Conservation (phyloP, 2,113 vertebrate species). For the Pygoscelis adeliae region DNA sequence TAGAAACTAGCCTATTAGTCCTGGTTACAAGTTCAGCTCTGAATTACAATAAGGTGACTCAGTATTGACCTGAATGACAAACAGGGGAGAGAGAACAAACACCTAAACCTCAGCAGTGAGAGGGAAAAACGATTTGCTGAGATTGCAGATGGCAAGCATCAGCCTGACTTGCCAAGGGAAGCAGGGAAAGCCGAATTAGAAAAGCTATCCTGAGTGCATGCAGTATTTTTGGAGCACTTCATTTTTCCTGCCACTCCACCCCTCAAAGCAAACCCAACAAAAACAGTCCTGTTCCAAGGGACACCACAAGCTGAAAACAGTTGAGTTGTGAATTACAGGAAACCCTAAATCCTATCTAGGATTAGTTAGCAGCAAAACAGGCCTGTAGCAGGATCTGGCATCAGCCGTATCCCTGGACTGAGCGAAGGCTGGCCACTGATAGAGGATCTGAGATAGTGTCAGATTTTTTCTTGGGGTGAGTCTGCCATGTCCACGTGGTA, state of each 20-base stretch:
- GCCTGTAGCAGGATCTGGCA: not conserved
- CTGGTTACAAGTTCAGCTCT: not conserved
- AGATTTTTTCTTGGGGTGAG: not conserved
- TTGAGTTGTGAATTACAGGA: slow-evolving; percentile 47
- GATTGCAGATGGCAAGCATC: not conserved
- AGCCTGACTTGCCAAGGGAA: slow-evolving; percentile 8
- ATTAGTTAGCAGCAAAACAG: slow-evolving; percentile 34
- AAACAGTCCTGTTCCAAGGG: slow-evolving; percentile 46
- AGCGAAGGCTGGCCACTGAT: not conserved
- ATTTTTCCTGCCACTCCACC: slow-evolving; percentile 58
- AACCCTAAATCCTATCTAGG: slow-evolving; percentile 38
- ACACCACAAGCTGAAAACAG: slow-evolving; percentile 27
- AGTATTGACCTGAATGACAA: not conserved
- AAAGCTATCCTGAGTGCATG: slow-evolving; percentile 12
- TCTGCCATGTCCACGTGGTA: not conserved
- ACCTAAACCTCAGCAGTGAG: not conserved
- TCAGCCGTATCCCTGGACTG: not conserved
- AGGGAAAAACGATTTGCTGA: not conserved
- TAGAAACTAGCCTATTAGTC: not conserved
- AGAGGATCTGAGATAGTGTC: not conserved
- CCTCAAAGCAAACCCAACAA: slow-evolving; percentile 48
- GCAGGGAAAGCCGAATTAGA: slow-evolving; percentile 25
- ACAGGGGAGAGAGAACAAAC: not conserved
- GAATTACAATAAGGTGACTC: not conserved
- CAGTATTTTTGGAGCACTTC: slow-evolving; percentile 44